phyloP scores from a whole-genome alignment of 2,113 vertebrate genomes.

The Entelurus aequoreus region DNA sequence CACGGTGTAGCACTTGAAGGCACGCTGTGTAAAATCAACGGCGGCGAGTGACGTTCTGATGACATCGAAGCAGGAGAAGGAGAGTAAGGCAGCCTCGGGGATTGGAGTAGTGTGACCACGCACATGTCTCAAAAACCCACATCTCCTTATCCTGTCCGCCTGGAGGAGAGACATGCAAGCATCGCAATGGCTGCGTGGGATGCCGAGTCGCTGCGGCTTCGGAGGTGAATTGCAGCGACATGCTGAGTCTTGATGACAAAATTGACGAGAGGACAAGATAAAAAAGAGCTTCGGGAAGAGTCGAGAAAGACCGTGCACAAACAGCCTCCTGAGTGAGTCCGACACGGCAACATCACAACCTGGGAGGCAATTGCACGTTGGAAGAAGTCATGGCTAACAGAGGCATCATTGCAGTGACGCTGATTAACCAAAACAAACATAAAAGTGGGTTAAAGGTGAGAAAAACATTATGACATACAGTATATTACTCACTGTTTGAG shows the following conservation, averaged over 20 bases:
- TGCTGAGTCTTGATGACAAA: constrained; percentile 38
- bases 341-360: constrained; percentile 48
- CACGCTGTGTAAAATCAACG: background rate
- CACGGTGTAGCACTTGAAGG: constrained; percentile 12
- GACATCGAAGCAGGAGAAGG: constrained; percentile 8
- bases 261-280: constrained; percentile 13
- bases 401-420: constrained; percentile 46
- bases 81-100: constrained; percentile 17
- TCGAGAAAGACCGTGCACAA: constrained; percentile 9
- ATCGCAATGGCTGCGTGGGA: constrained; percentile 26
- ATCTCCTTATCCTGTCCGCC: constrained; percentile 27
- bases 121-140: constrained; percentile 21
- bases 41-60: background rate
- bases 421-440: constrained; percentile 46
- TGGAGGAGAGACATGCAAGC: constrained; percentile 29
- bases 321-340: constrained; percentile 22
- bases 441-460: constrained; percentile 14
- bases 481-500: constrained; percentile 67
- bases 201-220: constrained; percentile 7
- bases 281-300: constrained; percentile 17
- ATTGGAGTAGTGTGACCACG: constrained; percentile 2
- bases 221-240: constrained; percentile 29
- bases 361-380: constrained; percentile 52
- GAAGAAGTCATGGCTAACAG: constrained; percentile 38
- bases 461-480: constrained; percentile 8